Evolutionary conservation across 2,888 invertebrate species (phyloP).

Genomic region (Caenorhabditis zanzibari): DNA sequence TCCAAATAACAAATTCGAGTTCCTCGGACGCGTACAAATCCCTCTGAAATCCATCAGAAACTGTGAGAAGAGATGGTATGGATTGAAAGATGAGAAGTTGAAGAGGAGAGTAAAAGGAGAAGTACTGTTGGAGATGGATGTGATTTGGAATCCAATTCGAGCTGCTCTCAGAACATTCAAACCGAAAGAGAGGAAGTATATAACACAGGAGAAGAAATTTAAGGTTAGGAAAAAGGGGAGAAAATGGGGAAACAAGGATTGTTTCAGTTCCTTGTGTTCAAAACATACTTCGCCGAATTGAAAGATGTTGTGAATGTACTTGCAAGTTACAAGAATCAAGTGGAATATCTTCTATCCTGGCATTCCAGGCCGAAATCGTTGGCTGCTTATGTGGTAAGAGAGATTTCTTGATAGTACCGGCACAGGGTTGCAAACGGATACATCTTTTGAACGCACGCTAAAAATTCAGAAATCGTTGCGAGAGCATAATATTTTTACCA

Average conservation of each 20-base stretch:
- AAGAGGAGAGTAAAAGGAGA: constrained; percentile 85
- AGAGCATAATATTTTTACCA: too few species aligned
- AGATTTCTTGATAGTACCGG: background rate
- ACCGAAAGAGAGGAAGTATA: constrained; percentile 95
- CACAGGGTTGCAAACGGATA: too few species aligned
- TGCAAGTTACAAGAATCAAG: constrained; percentile 92
- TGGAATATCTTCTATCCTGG: constrained; percentile 98
- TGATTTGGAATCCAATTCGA: constrained; percentile 94
- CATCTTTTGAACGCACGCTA: too few species aligned
- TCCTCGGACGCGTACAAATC: constrained; percentile 93
- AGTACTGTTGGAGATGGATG: constrained; percentile 93
- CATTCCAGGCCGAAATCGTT: constrained; percentile 92
- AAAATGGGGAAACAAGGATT: background rate
- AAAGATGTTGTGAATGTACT: constrained; percentile 93
- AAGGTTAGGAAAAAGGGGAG: constrained; percentile 86
- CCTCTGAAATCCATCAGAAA: constrained; percentile 91
- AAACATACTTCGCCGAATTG: constrained; percentile 93
- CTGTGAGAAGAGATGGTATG: constrained; percentile 96
- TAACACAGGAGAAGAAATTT: constrained; percentile 95
- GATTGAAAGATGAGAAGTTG: constrained; percentile 96
- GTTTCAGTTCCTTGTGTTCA: constrained; percentile 88
- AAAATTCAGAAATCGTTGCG: too few species aligned
- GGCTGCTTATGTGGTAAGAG: constrained; percentile 87
- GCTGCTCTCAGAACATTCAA: constrained; percentile 95
- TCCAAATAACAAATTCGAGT: constrained; percentile 95